Conservation (phyloP, 2,888 invertebrate genomes). For the Drosophila subsilvestris region DNA sequence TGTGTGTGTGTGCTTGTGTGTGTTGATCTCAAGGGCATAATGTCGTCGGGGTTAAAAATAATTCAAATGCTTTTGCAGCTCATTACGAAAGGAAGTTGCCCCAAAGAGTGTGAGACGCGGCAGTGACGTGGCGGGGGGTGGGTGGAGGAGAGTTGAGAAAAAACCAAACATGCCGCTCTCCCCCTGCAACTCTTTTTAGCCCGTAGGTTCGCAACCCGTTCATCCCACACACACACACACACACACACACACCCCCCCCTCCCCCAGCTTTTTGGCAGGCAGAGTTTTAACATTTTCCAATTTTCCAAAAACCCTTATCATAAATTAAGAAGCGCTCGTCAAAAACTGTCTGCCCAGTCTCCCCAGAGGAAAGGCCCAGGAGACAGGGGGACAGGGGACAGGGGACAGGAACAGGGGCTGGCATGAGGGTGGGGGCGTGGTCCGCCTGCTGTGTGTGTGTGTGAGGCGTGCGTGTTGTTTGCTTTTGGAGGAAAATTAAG, state of each 20-base stretch:
- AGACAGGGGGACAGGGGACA: too few species aligned
- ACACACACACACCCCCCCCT: not conserved
- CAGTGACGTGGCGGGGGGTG: not conserved
- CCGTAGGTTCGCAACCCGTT: constrained; percentile 71
- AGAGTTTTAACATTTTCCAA: constrained; percentile 79
- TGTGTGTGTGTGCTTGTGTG: constrained; percentile 31
- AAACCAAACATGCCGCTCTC: constrained; percentile 30
- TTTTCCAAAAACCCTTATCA: constrained; percentile 81
- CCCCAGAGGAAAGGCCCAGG: constrained; percentile 28
- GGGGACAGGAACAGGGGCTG: constrained; percentile 18
- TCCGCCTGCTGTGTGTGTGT: constrained; percentile 14
- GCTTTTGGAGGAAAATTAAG: constrained; percentile 68
- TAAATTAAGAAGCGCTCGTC: constrained; percentile 81
- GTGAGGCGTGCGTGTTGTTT: constrained; percentile 60
- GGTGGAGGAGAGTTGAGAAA: constrained; percentile 5
- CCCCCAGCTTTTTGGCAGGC: constrained; percentile 45
- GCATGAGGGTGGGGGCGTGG: constrained; percentile 15
- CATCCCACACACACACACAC: too few species aligned
- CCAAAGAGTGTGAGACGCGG: constrained; percentile 6
- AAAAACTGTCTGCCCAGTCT: constrained; percentile 72
- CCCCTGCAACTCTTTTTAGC: constrained; percentile 9
- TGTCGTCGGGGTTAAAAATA: constrained; percentile 81
- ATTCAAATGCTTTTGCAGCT: constrained; percentile 80
- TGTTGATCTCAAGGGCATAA: constrained; percentile 80
- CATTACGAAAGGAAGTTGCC: constrained; percentile 65